phyloP scores from a whole-genome alignment of 2,888 invertebrate genomes.

The Acronicta leporina region DNA sequence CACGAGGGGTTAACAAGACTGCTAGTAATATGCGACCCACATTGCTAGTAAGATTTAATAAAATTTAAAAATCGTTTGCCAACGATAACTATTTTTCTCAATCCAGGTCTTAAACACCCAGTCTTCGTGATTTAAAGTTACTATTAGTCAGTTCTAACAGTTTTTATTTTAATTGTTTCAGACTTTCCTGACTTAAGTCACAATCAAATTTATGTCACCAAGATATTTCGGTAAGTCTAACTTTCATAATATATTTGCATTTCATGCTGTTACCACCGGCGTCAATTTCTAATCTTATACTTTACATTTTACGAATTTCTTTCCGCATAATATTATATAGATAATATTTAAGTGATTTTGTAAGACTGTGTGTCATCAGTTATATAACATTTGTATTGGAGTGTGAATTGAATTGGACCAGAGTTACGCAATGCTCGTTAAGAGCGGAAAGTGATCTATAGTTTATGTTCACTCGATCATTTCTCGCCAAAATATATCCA shows the following conservation, averaged over 20 bases:
- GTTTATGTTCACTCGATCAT: conserved; percentile 77
- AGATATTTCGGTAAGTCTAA: conserved; percentile 76
- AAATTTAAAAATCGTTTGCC: too few species aligned
- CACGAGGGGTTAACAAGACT: too few species aligned
- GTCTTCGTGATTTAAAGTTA: too few species aligned
- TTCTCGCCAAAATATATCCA: conserved; percentile 81
- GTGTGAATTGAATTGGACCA: conserved; percentile 49
- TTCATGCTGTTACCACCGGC: background rate
- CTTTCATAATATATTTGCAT: conserved; percentile 9
- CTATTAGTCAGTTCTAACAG: too few species aligned
- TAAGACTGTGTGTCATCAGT: conserved; percentile 42
- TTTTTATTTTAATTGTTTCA: conserved; percentile 75
- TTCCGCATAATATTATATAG: background rate
- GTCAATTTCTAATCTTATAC: conserved; percentile 29
- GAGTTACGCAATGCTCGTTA: conserved; percentile 72
- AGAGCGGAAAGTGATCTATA: conserved; percentile 69
- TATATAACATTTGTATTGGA: conserved; percentile 52
- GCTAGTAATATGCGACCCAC: too few species aligned
- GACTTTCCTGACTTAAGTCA: conserved; percentile 72
- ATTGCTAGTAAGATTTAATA: too few species aligned
- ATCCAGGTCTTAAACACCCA: too few species aligned
- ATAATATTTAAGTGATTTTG: conserved; percentile 34
- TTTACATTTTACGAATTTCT: conserved; percentile 24
- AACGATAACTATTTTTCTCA: too few species aligned
- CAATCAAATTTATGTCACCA: conserved; percentile 83